Conservation (phyloP, 1,140 invertebrate genomes). For the Cyphomyrmex costatus region DNA sequence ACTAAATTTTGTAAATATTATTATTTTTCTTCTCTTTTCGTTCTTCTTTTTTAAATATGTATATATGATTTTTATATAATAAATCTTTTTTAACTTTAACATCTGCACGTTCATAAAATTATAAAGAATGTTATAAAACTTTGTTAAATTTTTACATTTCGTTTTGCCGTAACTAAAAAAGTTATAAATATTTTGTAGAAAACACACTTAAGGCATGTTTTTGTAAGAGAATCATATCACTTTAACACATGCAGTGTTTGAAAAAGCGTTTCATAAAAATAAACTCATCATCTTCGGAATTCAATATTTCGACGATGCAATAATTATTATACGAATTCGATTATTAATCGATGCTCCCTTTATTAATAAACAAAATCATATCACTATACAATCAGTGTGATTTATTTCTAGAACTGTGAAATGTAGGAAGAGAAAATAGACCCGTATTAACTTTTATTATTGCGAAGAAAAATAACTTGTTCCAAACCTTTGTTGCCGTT, state of each 20-base stretch:
- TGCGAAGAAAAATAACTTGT: neutral
- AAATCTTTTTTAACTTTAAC: neutral
- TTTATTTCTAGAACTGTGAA: neutral
- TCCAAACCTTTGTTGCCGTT: neutral
- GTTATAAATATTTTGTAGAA: neutral
- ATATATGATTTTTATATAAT: neutral
- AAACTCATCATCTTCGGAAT: neutral
- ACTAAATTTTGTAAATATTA: neutral
- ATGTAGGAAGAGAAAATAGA: neutral
- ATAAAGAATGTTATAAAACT: neutral
- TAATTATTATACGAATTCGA: neutral
- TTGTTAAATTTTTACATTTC: neutral
- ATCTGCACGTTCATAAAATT: neutral
- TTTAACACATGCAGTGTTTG: constrained; percentile 4
- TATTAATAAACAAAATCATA: neutral
- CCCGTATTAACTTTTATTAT: neutral
- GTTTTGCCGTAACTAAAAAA: neutral
- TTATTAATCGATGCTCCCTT: neutral
- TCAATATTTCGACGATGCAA: neutral
- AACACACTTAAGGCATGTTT: neutral
- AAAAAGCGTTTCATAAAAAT: neutral
- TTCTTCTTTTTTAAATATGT: neutral
- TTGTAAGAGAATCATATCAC: neutral
- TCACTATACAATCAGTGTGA: neutral
- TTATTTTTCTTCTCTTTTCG: neutral